A percentile compares a stretch with the other conserved stretches of the same genome.
Conservation (phyloP, 2,888 invertebrate genomes). For the Oscheius myriophilus region DNA sequence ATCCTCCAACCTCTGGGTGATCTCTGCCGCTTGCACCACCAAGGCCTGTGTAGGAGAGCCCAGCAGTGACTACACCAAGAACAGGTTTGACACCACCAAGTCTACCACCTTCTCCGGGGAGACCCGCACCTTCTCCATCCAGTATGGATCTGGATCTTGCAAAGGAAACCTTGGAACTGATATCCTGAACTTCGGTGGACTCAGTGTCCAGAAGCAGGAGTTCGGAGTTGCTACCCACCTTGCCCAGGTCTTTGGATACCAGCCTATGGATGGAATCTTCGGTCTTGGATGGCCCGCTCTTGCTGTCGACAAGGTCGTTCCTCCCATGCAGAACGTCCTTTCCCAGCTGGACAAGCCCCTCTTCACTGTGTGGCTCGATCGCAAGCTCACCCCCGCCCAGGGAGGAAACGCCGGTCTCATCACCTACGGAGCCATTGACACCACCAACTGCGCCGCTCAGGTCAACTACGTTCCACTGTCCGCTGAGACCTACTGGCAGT, state of each 20-base stretch:
- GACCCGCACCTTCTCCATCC: constrained; percentile 56
- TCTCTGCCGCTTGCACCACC: constrained; percentile 56
- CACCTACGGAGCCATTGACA: constrained; percentile 65
- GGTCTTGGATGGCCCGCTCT: constrained; percentile 73
- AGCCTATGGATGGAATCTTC: constrained; percentile 64
- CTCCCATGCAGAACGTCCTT: constrained; percentile 92
- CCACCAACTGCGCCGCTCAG: constrained; percentile 55
- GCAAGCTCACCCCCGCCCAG: constrained; percentile 31
- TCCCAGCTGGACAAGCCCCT: constrained; percentile 80
- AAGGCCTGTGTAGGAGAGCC: constrained; percentile 61
- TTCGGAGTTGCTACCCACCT: constrained; percentile 58
- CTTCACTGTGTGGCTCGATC: constrained; percentile 91
- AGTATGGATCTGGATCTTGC: constrained; percentile 65
- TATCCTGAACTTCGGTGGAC: constrained; percentile 54
- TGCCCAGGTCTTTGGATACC: constrained; percentile 61
- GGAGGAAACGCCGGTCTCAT: constrained; percentile 50
- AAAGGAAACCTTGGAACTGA: constrained; percentile 60
- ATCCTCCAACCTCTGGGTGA: constrained; percentile 64
- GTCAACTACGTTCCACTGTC: constrained; percentile 61
- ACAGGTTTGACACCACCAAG: constrained; percentile 60
- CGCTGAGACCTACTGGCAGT: constrained; percentile 66
- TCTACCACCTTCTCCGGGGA: constrained; percentile 56
- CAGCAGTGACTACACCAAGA: constrained; percentile 61
- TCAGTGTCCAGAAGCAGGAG: constrained; percentile 52
- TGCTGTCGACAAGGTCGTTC: constrained; percentile 88